Base-by-base conservation (phyloP, 2,113 vertebrate genomes). In the Psilopogon haemacephalus region DNA sequence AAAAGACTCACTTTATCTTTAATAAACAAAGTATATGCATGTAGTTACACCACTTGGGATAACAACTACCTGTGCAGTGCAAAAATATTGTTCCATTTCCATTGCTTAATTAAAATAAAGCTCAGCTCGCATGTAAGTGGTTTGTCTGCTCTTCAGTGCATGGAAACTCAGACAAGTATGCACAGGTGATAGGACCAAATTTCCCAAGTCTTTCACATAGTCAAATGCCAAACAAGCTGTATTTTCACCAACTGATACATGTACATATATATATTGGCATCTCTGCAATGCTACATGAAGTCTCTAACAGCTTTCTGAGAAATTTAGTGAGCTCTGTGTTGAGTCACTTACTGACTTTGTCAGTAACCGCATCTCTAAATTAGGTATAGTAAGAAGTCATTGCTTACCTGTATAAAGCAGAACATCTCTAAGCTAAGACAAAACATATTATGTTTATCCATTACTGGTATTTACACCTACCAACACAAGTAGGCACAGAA, bases 21-120 rank as follows among this genome's bases (percentile, higher is more conserved):
- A 93, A 89, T 60, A 95, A 82, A 80, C 55, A 88, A 94, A 91
- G 26, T 18, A 35, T 15, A 18, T 76, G 40, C 37, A 60, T 2
- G 3, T 32, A 89, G 83, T 88, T 70, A 42, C 42, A 71, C 62
- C 0, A 73, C 76, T 86, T 74, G 65, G 84, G 82, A 59, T 33
- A 95, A 13, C 50, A 76, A 30, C 32, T 56, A 71, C 40, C 7
- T 67, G 8, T 55, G 42, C 46, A 67, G 33, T n/a, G 28, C 37
- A 84, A 90, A 93, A 89, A 73, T 62, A 79, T 12, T 85, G 26
- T 32, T n/a, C n/a, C n/a, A n/a, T 89, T 59, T 87, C 46, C 70
- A 23, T 37, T 85, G 26, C 38, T 91, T 94, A 78, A 71, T 65
- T n/a, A 86, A 81, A 92, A 48, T 17, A 76, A 59, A 94, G 26